Percentiles rank a stretch among this genome's conserved stretches.
Evolutionary conservation across 2,797 vertebrate genomes (phyloP).

Genomic region (Cryptoblepharus egeriae): DNA sequence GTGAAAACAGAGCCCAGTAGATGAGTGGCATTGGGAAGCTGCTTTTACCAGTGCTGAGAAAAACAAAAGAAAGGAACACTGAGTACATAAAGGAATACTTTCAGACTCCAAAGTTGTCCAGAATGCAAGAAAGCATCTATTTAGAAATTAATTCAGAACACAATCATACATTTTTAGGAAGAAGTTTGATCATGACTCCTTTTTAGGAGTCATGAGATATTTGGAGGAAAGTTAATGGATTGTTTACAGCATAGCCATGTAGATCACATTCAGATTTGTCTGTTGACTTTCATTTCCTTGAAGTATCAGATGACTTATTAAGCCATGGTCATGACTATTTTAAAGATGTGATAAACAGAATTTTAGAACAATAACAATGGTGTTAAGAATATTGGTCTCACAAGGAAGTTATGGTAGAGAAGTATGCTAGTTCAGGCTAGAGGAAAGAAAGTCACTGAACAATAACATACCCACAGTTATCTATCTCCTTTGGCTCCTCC

Average conservation of each 20-base stretch:
- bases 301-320: slow-evolving; percentile 28
- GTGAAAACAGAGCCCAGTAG: slow-evolving; percentile 36
- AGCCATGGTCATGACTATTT: background rate
- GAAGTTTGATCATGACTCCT: slow-evolving; percentile 29
- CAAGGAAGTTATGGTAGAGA: background rate
- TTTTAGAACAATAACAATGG: background rate
- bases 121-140: slow-evolving; percentile 5
- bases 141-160: background rate
- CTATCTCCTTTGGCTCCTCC: background rate
- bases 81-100: slow-evolving; percentile 16
- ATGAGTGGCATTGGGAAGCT: slow-evolving; percentile 10
- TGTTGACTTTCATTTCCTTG: slow-evolving; percentile 43
- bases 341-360: background rate
- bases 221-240: slow-evolving; percentile 41
- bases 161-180: slow-evolving; percentile 4
- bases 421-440: slow-evolving; percentile 1
- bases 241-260: slow-evolving; percentile 28
- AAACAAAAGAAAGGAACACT: slow-evolving; percentile 27
- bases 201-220: slow-evolving; percentile 23
- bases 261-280: slow-evolving; percentile 33
- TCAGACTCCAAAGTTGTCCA: background rate
- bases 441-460: background rate
- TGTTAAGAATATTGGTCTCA: background rate
- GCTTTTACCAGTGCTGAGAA: background rate
- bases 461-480: background rate